Evolutionary conservation across 1,140 invertebrate species (phyloP).

Genomic region (Zaprionus gabonicus): DNA sequence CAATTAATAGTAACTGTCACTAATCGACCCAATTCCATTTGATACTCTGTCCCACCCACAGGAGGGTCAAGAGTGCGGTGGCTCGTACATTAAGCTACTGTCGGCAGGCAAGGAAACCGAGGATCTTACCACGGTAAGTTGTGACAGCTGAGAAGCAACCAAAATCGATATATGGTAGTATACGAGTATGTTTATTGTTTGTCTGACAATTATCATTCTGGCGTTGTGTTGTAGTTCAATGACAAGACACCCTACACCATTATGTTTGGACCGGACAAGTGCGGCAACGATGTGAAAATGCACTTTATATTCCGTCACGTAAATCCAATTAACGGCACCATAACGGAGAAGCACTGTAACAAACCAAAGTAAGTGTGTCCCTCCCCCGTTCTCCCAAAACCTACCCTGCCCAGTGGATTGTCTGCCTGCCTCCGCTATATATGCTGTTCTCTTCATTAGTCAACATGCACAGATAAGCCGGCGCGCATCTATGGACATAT

Average conservation of each 20-base stretch:
- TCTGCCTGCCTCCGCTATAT: slow-evolving; percentile 2
- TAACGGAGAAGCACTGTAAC: slow-evolving; percentile 96
- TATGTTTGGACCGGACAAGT: slow-evolving; percentile 99
- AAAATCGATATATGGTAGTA: slow-evolving; percentile 7
- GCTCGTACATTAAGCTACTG: slow-evolving; percentile 98
- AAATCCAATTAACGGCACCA: slow-evolving; percentile 95
- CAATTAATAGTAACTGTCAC: slow-evolving; percentile 72
- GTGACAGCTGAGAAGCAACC: background rate
- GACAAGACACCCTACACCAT: slow-evolving; percentile 99
- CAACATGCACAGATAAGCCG: slow-evolving; percentile 38
- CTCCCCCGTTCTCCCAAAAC: background rate
- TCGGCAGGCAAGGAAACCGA: slow-evolving; percentile 88
- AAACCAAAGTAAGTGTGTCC: slow-evolving; percentile 88
- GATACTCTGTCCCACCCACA: slow-evolving; percentile 19
- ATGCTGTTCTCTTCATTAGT: slow-evolving; percentile 25
- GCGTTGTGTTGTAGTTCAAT: slow-evolving; percentile 87
- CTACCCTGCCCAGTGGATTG: background rate
- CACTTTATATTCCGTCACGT: slow-evolving; percentile 99
- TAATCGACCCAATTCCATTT: slow-evolving; percentile 56
- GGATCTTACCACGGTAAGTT: slow-evolving; percentile 87
- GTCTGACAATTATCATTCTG: slow-evolving; percentile 11
- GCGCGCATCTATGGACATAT: slow-evolving; percentile 27
- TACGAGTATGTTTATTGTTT: slow-evolving; percentile 18
- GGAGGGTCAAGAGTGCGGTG: slow-evolving; percentile 99
- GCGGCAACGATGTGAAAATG: slow-evolving; percentile 97